Conservation (phyloP, 2,113 vertebrate genomes). For the Pteruthius melanotis region DNA sequence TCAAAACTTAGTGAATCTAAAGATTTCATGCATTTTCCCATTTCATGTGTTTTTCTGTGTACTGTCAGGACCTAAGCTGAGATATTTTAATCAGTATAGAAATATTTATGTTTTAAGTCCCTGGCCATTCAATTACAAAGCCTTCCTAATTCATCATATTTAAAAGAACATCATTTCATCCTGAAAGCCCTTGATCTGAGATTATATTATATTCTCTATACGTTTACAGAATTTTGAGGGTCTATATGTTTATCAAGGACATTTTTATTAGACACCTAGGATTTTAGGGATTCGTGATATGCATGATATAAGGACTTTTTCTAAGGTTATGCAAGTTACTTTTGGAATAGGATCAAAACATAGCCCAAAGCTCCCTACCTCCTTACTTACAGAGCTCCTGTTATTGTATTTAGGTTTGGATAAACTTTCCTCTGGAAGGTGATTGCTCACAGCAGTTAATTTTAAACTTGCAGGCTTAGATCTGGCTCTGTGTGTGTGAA, state of each 20-base stretch:
- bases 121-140: neutral
- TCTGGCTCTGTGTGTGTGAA: constrained; percentile 75
- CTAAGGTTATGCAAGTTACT: constrained; percentile 79
- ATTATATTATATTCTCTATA: constrained; percentile 21
- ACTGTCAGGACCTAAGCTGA: neutral
- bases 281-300: constrained; percentile 68
- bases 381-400: constrained; percentile 75
- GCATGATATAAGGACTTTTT: constrained; percentile 71
- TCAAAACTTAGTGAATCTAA: neutral
- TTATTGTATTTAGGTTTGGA: constrained; percentile 87
- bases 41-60: neutral
- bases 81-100: neutral
- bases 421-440: constrained; percentile 83
- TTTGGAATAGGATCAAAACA: constrained; percentile 86
- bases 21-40: neutral
- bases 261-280: constrained; percentile 75
- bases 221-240: constrained; percentile 44
- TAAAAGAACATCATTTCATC: neutral
- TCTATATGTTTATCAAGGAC: constrained; percentile 67
- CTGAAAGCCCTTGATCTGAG: constrained; percentile 38
- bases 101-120: neutral
- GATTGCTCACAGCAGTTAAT: constrained; percentile 78
- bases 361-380: constrained; percentile 68
- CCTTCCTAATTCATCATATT: constrained; percentile 20
- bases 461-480: constrained; percentile 75